Evolutionary conservation across 2,888 invertebrate species (phyloP).

Genomic region (Pandemis heparana): DNA sequence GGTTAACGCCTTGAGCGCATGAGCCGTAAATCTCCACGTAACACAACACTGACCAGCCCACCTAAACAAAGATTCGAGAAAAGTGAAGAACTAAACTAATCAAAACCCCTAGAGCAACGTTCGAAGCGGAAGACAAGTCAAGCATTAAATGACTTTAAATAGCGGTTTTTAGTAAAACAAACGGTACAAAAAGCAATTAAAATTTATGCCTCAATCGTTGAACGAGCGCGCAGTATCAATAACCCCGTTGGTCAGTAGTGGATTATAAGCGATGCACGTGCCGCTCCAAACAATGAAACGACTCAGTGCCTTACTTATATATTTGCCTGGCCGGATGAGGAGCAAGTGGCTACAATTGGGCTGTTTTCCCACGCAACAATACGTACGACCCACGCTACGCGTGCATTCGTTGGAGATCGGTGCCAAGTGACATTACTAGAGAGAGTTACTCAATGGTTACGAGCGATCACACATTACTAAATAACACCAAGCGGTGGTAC

Average conservation of each 20-base stretch:
- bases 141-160: conserved; percentile 36
- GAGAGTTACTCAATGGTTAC: conserved; percentile 46
- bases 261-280: conserved; percentile 24
- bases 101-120: conserved; percentile 7
- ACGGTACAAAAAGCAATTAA: conserved; percentile 38
- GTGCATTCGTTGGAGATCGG: conserved; percentile 56
- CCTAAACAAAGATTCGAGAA: conserved; percentile 15
- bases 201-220: conserved; percentile 34
- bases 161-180: conserved; percentile 34
- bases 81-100: conserved; percentile 6
- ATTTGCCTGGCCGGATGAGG: conserved; percentile 50
- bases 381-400: conserved; percentile 62
- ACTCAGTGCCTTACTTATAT: conserved; percentile 48
- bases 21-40: conserved; percentile 26
- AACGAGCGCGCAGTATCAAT: conserved; percentile 29
- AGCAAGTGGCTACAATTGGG: conserved; percentile 66
- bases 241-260: conserved; percentile 19
- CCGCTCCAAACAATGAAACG: conserved; percentile 17
- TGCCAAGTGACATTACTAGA: conserved; percentile 48
- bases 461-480: conserved; percentile 28
- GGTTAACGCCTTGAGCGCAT: conserved; percentile 27
- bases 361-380: conserved; percentile 72
- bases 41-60: conserved; percentile 13
- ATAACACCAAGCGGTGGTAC: conserved; percentile 16
- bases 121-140: conserved; percentile 31